Evolutionary conservation across 2,888 invertebrate genomes (phyloP).

Genomic region (Heteropelma amictum): DNA sequence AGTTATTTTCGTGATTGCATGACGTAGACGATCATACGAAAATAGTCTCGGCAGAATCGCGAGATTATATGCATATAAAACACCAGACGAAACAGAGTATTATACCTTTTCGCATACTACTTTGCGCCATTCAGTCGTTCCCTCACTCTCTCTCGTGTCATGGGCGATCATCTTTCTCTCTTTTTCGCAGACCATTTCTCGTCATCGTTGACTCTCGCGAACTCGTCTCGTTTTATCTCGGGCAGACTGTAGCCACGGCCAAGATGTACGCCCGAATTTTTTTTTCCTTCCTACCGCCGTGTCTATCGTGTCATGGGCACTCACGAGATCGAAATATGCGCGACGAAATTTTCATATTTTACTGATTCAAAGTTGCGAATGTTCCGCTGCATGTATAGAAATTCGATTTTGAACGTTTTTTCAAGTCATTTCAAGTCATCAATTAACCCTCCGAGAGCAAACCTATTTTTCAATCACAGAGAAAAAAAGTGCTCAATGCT

Average conservation of each 20-base stretch:
- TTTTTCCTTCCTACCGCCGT: slow-evolving; percentile 26
- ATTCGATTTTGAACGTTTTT: too few species aligned
- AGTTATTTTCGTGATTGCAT: slow-evolving; percentile 49
- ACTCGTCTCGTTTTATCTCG: slow-evolving; percentile 22
- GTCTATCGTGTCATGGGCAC: slow-evolving; percentile 50
- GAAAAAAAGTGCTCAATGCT: too few species aligned
- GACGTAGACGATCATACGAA: background rate
- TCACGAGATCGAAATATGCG: slow-evolving; percentile 34
- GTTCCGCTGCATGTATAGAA: too few species aligned
- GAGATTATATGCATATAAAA: slow-evolving; percentile 12
- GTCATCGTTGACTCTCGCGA: slow-evolving; percentile 27
- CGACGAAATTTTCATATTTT: slow-evolving; percentile 13
- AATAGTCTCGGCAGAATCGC: slow-evolving; percentile 23
- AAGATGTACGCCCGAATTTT: slow-evolving; percentile 19
- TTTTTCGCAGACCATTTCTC: background rate
- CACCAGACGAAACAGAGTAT: slow-evolving; percentile 22
- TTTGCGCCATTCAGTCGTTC: background rate
- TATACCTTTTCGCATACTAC: background rate
- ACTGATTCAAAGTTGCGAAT: too few species aligned
- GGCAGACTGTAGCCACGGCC: slow-evolving; percentile 27
- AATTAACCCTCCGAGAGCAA: too few species aligned
- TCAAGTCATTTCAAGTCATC: too few species aligned
- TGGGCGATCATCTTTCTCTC: background rate
- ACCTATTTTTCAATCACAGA: too few species aligned
- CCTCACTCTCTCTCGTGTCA: background rate